These are phyloP conservation scores for Drosophila nr. perissopoda DNA, from an alignment of 2,888 invertebrate genomes.

Conservation along the genomic window DNA sequence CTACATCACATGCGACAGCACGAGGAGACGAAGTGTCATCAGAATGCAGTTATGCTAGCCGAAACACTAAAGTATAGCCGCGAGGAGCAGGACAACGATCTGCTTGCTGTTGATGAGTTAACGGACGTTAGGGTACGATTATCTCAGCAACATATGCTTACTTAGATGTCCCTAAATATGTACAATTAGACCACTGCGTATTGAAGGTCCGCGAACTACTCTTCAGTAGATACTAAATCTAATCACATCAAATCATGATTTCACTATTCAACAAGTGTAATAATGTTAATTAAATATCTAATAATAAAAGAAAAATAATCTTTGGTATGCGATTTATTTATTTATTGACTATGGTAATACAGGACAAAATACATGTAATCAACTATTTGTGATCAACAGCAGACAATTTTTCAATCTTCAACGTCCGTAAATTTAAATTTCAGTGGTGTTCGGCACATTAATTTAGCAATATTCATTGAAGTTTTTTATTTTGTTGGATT, in stretches of 20 bases:
- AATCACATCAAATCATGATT: slow-evolving; percentile 4
- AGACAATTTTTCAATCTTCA: no score
- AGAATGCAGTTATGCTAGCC: slow-evolving; percentile 76
- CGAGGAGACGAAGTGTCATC: slow-evolving; percentile 82
- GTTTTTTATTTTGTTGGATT: background rate
- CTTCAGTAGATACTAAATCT: slow-evolving; percentile 23
- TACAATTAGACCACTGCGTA: slow-evolving; percentile 10
- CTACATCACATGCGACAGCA: slow-evolving; percentile 84
- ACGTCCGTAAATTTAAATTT: no score
- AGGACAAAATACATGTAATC: no score
- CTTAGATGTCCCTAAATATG: slow-evolving; percentile 17
- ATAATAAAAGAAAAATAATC: background rate
- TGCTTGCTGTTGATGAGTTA: slow-evolving; percentile 44
- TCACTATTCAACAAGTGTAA: background rate
- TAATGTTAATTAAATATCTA: background rate
- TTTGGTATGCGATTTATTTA: no score
- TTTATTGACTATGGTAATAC: no score
- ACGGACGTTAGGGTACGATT: slow-evolving; percentile 46
- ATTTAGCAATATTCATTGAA: no score
- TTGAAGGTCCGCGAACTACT: slow-evolving; percentile 13
- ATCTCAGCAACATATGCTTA: slow-evolving; percentile 32
- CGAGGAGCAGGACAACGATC: slow-evolving; percentile 54
- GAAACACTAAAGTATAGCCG: slow-evolving; percentile 57
- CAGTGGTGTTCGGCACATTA: no score
- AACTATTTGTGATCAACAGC: no score